Percentiles rank a stretch among this genome's conserved stretches.
Evolutionary conservation across 2,113 vertebrate genomes (phyloP).

Genomic region (Lethenteron camtschaticum): DNA sequence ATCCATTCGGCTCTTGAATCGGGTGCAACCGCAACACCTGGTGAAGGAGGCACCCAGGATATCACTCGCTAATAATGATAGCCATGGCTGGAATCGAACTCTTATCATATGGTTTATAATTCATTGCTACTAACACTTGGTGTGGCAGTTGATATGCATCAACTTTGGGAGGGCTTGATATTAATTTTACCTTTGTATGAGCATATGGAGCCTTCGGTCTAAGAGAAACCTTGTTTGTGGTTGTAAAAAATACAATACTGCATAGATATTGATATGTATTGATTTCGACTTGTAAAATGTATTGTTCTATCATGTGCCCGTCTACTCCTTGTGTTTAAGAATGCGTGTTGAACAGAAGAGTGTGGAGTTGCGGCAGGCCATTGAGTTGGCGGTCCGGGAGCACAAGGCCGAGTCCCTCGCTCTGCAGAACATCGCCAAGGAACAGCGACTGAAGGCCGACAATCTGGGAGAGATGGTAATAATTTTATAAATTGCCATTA

Average conservation of each 20-base stretch:
- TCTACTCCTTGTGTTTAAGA: slow-evolving; percentile 18
- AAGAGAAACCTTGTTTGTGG: no score
- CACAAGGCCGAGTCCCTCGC: slow-evolving; percentile 89
- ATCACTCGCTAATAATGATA: no score
- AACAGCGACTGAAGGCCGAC: slow-evolving; percentile 90
- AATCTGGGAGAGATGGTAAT: slow-evolving; percentile 82
- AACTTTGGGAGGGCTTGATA: no score
- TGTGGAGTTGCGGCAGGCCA: slow-evolving; percentile 76
- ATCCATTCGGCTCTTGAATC: no score
- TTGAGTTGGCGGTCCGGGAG: slow-evolving; percentile 82
- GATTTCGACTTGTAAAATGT: not conserved
- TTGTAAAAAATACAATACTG: not conserved
- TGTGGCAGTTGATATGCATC: no score
- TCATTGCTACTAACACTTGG: no score
- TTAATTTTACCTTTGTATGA: no score
- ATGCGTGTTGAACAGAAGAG: slow-evolving; percentile 73
- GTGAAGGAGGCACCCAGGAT: no score
- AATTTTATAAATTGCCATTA: not conserved
- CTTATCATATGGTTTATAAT: no score
- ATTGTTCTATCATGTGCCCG: not conserved
- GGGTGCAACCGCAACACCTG: no score
- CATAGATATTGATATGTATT: not conserved
- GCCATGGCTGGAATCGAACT: no score
- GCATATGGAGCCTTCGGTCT: no score
- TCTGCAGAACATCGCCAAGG: slow-evolving; percentile 86